A percentile compares a stretch with the other conserved stretches of the same genome.
Evolutionary conservation across 1,140 invertebrate genomes (phyloP).

Genomic region (Steinernema khuongi): DNA sequence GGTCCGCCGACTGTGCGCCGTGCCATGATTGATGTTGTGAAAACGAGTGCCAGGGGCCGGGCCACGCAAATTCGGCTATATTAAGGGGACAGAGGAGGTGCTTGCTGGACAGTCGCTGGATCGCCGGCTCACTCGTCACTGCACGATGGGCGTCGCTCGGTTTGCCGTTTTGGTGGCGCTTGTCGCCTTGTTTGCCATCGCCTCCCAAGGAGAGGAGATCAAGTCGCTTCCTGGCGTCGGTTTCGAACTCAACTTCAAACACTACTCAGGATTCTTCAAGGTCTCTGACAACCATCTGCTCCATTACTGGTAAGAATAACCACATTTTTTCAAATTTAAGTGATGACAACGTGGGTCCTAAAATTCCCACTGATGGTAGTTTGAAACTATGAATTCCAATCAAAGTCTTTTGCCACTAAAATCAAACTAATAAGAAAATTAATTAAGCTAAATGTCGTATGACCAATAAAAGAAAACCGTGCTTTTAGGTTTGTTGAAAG

Average conservation of each 20-base stretch:
- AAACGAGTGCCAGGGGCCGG: constrained; percentile 7
- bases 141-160: constrained; percentile 4
- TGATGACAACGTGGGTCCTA: too few species aligned
- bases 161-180: constrained; percentile 15
- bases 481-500: constrained; percentile 63
- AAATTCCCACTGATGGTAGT: too few species aligned
- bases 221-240: constrained; percentile 47
- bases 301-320: constrained; percentile 49
- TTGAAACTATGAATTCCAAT: background rate
- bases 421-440: background rate
- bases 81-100: background rate
- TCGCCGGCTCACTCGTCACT: background rate
- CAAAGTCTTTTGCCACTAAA: constrained; percentile 1
- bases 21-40: constrained; percentile 9
- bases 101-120: constrained; percentile 6
- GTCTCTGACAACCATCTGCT: constrained; percentile 53
- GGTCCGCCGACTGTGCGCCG: background rate
- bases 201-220: constrained; percentile 45
- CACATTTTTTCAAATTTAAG: too few species aligned
- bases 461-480: background rate
- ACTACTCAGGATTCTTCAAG: constrained; percentile 54
- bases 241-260: constrained; percentile 56
- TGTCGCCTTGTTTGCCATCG: background rate
- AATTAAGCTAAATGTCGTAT: background rate
- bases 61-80: background rate